phyloP scores from a whole-genome alignment of 2,113 vertebrate genomes.

The Notechis scutatus region DNA sequence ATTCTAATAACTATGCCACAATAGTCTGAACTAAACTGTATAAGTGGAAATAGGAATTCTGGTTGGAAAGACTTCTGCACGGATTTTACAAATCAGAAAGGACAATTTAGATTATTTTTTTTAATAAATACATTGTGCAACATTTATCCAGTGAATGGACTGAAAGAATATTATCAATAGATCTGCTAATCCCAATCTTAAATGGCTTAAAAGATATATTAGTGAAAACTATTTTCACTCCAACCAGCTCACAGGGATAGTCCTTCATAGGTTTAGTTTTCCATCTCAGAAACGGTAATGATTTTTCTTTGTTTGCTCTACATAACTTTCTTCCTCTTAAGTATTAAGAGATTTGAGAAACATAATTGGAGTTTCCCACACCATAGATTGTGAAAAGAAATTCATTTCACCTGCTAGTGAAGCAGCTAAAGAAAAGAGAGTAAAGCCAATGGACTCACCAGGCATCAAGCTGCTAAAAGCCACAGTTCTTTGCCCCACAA shows the following conservation, averaged over 20 bases:
- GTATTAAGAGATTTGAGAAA: background rate
- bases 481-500: slow-evolving; percentile 94
- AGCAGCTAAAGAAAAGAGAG: background rate
- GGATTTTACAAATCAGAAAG: background rate
- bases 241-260: background rate
- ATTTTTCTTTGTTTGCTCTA: background rate
- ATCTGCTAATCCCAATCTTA: background rate
- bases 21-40: background rate
- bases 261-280: background rate
- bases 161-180: background rate
- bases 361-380: too few relatives aligned
- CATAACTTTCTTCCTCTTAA: background rate
- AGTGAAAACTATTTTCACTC: background rate
- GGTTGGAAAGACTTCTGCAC: background rate
- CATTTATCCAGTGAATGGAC: background rate
- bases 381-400: background rate
- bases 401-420: background rate
- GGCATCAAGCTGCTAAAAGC: slow-evolving; percentile 94
- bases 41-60: background rate
- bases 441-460: slow-evolving; percentile 69
- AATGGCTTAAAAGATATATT: background rate
- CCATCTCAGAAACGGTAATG: background rate
- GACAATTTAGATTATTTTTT: background rate
- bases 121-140: background rate
- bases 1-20: background rate